Percentiles rank a stretch among this genome's conserved stretches.
Conservation (phyloP, 2,888 invertebrate species). For the Choristoneura rosaceana region DNA sequence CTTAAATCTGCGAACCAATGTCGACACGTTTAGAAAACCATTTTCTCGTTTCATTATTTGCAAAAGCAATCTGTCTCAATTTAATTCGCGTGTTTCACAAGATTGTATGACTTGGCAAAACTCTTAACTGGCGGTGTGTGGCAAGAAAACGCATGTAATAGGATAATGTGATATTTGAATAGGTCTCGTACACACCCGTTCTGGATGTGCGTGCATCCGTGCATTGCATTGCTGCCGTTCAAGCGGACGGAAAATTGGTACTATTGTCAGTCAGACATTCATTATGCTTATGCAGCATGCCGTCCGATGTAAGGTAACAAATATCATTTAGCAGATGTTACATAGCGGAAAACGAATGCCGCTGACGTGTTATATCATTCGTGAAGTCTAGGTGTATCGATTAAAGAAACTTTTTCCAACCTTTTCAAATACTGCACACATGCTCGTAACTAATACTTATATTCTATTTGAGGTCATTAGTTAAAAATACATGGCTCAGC, state of each 20-base stretch:
- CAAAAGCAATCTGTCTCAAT: conserved; percentile 6
- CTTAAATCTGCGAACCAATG: neutral
- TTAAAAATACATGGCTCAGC: conserved; percentile 42
- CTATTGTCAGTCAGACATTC: conserved; percentile 35
- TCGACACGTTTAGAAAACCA: neutral
- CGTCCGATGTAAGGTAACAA: conserved; percentile 26
- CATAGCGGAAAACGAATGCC: conserved; percentile 10
- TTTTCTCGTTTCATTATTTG: conserved; percentile 3
- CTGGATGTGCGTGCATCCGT: conserved; percentile 38
- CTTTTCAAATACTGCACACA: neutral
- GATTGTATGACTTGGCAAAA: conserved; percentile 23
- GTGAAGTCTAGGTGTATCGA: neutral
- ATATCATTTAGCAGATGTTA: conserved; percentile 26
- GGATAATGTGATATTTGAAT: conserved; percentile 37
- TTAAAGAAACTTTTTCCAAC: conserved; percentile 8
- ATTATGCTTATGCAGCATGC: conserved; percentile 16
- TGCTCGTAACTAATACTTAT: conserved; percentile 21
- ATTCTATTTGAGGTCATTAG: conserved; percentile 32
- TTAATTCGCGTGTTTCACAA: conserved; percentile 31
- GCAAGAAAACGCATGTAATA: conserved; percentile 32
- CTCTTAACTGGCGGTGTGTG: conserved; percentile 19
- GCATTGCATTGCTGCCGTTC: conserved; percentile 46
- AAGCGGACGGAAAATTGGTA: conserved; percentile 57
- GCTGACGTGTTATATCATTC: conserved; percentile 2
- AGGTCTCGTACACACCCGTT: conserved; percentile 22